Base-by-base conservation (phyloP, 2,797 vertebrate species). In the Clamator glandarius region DNA sequence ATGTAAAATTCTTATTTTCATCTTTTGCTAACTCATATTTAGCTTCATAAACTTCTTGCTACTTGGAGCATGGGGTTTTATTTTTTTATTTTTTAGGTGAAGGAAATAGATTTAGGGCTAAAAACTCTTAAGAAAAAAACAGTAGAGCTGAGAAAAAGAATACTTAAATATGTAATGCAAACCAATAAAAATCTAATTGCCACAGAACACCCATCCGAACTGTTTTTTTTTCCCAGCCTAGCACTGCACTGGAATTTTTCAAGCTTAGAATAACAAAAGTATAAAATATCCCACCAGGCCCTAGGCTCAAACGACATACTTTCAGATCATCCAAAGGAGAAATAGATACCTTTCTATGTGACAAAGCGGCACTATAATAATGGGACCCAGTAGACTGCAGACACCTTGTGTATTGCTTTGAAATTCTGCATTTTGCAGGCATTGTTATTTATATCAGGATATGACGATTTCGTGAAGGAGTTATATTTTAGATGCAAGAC, bases 121-220 rank as follows among this genome's bases (percentile, higher is more conserved):
- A 87, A 91, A 79, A 2, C 5, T 29, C 15, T 31, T 52, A 29
- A 72, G 76, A 68, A 77, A 70, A 66, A 33, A 24, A 14, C 39
- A 70, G 17, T n/a, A 25, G 19, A 70, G 13, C 39, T 89, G 66
- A 79, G 48, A 79, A 91, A 94, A 94, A 9, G 59, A 48, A n/a
- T 61, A 86, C 12, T 89, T 50, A 86, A 82, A 48, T 78, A 69
- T 14, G 10, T 77, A 81, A 73, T 44, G 28, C 24, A 90, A 85
- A 20, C 33, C 62, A 93, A 84, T 84, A 81, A 72, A 80, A 79
- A 62, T 36, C n/a, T 75, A 87, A 68, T 59, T 92, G 50, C 7
- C 15, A 48, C 18, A 89, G 78, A 90, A 84, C 6, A 24, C 18
- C 8, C n/a, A 10, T 72, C 50, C 81, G 80, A 76, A 84, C 11